Evolutionary conservation across 2,113 vertebrate species (phyloP).

Genomic region (Phodopus roborovskii): DNA sequence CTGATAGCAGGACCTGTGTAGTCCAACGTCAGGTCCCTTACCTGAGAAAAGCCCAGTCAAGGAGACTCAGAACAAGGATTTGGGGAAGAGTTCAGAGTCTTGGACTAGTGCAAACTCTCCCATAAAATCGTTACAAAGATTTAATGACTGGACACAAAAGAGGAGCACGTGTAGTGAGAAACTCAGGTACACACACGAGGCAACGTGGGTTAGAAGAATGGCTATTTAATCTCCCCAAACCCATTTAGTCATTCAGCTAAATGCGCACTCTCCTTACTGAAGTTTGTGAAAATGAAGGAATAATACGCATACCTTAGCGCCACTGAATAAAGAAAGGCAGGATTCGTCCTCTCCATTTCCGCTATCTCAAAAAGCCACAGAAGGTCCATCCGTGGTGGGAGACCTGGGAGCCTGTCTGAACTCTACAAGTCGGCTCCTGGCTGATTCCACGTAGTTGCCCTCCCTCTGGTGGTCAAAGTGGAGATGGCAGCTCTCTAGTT

Average conservation of each 20-base stretch:
- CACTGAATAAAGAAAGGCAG: background rate
- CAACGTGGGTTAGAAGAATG: background rate
- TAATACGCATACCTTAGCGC: background rate
- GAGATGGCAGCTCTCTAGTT: constrained; percentile 77
- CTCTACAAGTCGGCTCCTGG: accelerated
- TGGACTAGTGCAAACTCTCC: background rate
- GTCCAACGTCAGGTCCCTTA: background rate
- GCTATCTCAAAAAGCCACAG: background rate
- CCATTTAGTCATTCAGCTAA: background rate
- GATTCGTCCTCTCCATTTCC: background rate
- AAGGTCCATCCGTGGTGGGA: background rate
- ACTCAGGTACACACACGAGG: background rate
- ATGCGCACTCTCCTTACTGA: background rate
- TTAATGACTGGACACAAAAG: background rate
- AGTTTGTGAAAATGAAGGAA: constrained; percentile 13
- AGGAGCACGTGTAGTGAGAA: background rate
- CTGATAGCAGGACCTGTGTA: background rate
- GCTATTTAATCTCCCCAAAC: background rate
- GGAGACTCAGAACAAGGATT: background rate
- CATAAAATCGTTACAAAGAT: constrained; percentile 2
- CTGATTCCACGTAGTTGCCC: constrained; percentile 87
- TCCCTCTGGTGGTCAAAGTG: constrained; percentile 87
- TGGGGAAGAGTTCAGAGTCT: background rate
- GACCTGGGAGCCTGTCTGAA: accelerated
- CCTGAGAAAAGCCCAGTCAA: background rate